These are phyloP conservation scores for Microcebus griseorufus DNA, from an alignment of 2,113 vertebrate genomes.

Conservation along the genomic window DNA sequence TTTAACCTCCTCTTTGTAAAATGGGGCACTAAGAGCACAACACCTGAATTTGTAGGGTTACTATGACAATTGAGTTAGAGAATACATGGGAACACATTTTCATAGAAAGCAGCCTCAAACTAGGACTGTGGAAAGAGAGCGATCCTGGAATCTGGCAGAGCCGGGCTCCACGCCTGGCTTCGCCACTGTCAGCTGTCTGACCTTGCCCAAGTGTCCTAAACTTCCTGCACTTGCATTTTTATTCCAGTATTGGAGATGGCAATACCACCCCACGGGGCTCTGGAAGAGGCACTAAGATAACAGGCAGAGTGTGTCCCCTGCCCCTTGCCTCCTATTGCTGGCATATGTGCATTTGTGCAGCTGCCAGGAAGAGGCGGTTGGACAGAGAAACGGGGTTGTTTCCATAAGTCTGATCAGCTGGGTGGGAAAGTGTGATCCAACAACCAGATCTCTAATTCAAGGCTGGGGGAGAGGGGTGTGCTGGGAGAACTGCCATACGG, in stretches of 20 bases:
- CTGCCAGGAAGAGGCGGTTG: not conserved
- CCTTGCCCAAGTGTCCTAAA: not conserved
- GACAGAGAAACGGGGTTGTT: not conserved
- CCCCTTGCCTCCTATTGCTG: not conserved
- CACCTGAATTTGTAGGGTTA: not conserved
- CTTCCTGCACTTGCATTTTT: not conserved
- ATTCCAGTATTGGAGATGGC: not conserved
- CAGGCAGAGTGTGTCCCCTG: not conserved
- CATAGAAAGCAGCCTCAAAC: not conserved
- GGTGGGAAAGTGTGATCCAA: not conserved
- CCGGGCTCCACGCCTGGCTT: not conserved
- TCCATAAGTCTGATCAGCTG: not conserved
- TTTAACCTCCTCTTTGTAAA: not conserved
- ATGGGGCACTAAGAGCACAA: not conserved
- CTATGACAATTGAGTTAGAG: not conserved
- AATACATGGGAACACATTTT: not conserved
- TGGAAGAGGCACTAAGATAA: not conserved
- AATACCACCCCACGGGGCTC: not conserved
- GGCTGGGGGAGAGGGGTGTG: not conserved
- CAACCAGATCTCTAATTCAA: conserved; percentile 7
- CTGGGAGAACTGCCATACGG: not conserved
- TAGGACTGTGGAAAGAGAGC: not conserved
- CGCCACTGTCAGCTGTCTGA: not conserved
- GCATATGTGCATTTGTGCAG: not conserved
- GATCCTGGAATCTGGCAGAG: not conserved